These are phyloP conservation scores for Tenthredo livida DNA, from an alignment of 2,888 invertebrate genomes.

Conservation along the genomic window DNA sequence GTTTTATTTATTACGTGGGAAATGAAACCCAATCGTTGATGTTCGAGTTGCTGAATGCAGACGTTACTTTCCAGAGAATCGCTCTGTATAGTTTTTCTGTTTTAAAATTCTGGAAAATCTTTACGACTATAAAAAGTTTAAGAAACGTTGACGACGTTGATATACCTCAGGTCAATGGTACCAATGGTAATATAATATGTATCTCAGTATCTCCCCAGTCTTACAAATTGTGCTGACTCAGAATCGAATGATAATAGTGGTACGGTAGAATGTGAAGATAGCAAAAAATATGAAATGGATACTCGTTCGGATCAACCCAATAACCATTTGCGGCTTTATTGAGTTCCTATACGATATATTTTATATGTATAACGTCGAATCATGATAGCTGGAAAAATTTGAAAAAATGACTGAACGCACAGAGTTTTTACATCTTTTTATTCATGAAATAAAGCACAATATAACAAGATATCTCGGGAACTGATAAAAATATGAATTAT, in stretches of 20 bases:
- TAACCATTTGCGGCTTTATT: not conserved
- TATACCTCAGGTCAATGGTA: too few species aligned
- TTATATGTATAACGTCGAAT: not conserved
- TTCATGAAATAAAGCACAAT: not conserved
- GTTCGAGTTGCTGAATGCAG: too few species aligned
- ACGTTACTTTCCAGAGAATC: too few species aligned
- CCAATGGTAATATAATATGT: not conserved
- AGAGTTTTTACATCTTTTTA: not conserved
- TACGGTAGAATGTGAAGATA: not conserved
- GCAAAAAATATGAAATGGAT: not conserved
- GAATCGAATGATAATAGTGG: not conserved
- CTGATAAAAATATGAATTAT: not conserved
- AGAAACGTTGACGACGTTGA: too few species aligned
- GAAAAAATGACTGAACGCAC: not conserved
- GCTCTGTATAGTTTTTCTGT: too few species aligned
- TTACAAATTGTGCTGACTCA: conserved; percentile 7
- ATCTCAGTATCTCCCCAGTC: not conserved
- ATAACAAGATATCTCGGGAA: not conserved
- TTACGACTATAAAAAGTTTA: too few species aligned
- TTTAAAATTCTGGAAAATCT: too few species aligned
- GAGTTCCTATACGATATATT: not conserved
- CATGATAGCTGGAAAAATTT: not conserved
- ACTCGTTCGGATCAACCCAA: not conserved
- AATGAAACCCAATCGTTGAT: too few species aligned
- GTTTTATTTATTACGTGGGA: too few species aligned